Conservation (phyloP, 2,888 invertebrate genomes). For the Sarcophaga caerulescens region DNA sequence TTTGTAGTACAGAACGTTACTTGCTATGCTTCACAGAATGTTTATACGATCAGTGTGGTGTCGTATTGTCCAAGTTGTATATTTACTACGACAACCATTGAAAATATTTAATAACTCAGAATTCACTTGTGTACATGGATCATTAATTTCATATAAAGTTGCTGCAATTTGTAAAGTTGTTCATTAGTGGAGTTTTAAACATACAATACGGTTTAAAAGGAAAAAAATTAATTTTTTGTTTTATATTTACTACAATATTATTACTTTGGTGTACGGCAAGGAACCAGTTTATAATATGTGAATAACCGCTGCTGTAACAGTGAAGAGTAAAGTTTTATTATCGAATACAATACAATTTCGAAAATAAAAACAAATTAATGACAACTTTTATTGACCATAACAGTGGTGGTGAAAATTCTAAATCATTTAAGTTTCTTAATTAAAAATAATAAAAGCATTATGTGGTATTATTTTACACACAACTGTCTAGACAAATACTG, state of each 20-base stretch:
- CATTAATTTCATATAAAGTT: background rate
- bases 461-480: background rate
- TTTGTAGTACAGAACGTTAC: too few relatives aligned
- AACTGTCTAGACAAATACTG: background rate
- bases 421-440: too few relatives aligned
- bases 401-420: too few relatives aligned
- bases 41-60: too few relatives aligned
- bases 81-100: too few relatives aligned
- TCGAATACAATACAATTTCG: too few relatives aligned
- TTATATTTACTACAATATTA: background rate
- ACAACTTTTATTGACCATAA: too few relatives aligned
- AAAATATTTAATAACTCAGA: background rate
- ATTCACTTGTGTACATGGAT: constrained; percentile 4
- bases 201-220: background rate
- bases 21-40: too few relatives aligned
- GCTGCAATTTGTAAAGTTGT: constrained; percentile 24
- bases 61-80: too few relatives aligned
- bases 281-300: background rate
- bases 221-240: background rate
- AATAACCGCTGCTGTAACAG: background rate
- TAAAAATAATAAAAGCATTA: background rate
- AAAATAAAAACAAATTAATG: too few relatives aligned
- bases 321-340: background rate
- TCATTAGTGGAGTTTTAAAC: constrained; percentile 44
- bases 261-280: background rate